phyloP scores from a whole-genome alignment of 2,888 invertebrate genomes.

The Epirrita christyi region DNA sequence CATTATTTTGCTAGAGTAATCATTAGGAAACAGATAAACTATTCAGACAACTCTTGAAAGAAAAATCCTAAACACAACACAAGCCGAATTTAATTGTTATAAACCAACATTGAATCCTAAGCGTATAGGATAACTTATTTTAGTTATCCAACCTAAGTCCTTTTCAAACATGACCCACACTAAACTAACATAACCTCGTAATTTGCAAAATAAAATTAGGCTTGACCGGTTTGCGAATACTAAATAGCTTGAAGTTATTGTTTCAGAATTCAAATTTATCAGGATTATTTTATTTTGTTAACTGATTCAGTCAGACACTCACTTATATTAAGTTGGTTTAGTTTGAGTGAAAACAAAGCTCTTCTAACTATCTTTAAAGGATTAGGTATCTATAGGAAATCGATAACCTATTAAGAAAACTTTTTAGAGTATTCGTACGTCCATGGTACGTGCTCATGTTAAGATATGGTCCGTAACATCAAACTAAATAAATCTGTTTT shows the following conservation, averaged over 20 bases:
- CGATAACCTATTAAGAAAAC: background rate
- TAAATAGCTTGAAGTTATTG: background rate
- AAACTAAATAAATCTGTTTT: too few species aligned
- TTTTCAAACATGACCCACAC: constrained; percentile 28
- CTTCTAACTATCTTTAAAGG: background rate
- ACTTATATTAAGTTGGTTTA: background rate
- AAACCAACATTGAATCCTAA: constrained; percentile 27
- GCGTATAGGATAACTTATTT: constrained; percentile 29
- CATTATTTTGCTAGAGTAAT: too few species aligned
- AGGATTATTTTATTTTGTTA: background rate
- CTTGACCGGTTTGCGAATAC: constrained; percentile 4
- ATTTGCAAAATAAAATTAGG: constrained; percentile 18
- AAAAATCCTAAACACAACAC: background rate
- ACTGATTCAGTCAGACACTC: background rate
- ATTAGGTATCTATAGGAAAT: background rate
- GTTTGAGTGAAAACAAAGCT: background rate
- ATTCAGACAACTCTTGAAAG: background rate
- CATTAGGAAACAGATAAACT: too few species aligned
- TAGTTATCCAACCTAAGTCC: constrained; percentile 28
- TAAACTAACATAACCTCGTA: constrained; percentile 11
- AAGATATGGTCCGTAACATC: too few species aligned
- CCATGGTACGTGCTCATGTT: too few species aligned
- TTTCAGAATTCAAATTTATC: background rate
- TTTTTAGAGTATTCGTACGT: too few species aligned
- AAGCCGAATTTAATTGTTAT: constrained; percentile 6